phyloP scores from a whole-genome alignment of 2,797 vertebrate species.

The Pteronotus mesoamericanus region DNA sequence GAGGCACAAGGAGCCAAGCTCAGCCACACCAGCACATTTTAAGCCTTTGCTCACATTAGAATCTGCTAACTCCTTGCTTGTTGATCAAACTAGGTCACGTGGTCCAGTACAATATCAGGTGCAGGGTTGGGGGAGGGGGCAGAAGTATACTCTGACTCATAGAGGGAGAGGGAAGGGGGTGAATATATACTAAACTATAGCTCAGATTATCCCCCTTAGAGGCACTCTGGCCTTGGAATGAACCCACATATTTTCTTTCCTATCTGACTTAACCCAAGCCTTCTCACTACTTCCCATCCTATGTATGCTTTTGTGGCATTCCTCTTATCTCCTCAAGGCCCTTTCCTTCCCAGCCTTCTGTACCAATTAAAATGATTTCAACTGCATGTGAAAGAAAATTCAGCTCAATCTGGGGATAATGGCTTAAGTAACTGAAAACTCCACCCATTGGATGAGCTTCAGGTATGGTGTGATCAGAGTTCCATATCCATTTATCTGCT shows the following conservation, averaged over 20 bases:
- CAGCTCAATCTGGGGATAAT: not conserved
- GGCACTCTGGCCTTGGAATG: not conserved
- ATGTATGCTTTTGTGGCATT: not conserved
- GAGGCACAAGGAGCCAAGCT: not conserved
- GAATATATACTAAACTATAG: not conserved
- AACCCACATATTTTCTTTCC: not conserved
- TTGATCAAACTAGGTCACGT: not conserved
- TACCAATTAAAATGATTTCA: not conserved
- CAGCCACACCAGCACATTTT: not conserved
- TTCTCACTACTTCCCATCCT: not conserved
- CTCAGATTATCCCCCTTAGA: not conserved
- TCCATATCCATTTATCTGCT: not conserved
- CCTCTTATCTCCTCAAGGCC: not conserved
- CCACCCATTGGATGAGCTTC: not conserved
- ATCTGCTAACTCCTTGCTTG: not conserved
- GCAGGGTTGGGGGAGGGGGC: not conserved
- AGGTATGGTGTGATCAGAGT: not conserved
- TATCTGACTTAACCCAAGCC: not conserved
- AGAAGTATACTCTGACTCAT: not conserved
- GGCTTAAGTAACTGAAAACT: not conserved
- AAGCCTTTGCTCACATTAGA: not conserved
- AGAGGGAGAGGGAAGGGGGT: not conserved
- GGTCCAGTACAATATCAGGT: not conserved
- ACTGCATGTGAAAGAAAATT: not conserved
- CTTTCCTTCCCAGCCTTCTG: not conserved